These are phyloP conservation scores for Apolygus lucorum DNA, from an alignment of 1,140 invertebrate species.

Conservation along the genomic window DNA sequence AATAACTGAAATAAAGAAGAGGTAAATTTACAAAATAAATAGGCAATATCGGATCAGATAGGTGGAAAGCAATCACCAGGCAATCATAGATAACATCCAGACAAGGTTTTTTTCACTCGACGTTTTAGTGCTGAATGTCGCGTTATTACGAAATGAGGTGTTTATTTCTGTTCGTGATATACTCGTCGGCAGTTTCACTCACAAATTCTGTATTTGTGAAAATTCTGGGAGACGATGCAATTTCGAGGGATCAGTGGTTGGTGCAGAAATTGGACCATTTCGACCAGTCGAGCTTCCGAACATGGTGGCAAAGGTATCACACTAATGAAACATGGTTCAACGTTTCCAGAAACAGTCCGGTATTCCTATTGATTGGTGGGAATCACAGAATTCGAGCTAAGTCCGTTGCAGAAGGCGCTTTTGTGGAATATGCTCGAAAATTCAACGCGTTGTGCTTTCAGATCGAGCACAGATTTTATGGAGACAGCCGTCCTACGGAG, in stretches of 20 bases:
- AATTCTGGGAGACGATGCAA: no score
- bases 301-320: conserved; percentile 72
- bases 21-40: no score
- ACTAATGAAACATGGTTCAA: conserved; percentile 63
- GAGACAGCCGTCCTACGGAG: conserved; percentile 75
- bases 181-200: conserved; percentile 34
- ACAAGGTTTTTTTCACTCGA: no score
- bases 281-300: conserved; percentile 49
- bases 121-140: no score
- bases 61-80: no score
- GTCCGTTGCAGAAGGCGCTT: conserved; percentile 76
- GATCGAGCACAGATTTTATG: conserved; percentile 90
- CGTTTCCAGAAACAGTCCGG: conserved; percentile 49
- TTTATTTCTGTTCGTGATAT: no score
- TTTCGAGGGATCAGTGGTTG: conserved; percentile 60
- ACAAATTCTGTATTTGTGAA: no score
- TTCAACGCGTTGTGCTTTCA: conserved; percentile 75
- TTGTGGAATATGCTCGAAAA: conserved; percentile 72
- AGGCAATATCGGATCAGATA: no score
- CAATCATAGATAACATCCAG: no score
- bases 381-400: conserved; percentile 57
- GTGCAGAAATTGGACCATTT: conserved; percentile 71
- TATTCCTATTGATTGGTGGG: conserved; percentile 85
- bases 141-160: no score
- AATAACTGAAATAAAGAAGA: no score